A percentile compares a stretch with the other conserved stretches of the same genome.
phyloP scores from a whole-genome alignment of 2,113 vertebrate genomes.

The Mohoua ochrocephala region DNA sequence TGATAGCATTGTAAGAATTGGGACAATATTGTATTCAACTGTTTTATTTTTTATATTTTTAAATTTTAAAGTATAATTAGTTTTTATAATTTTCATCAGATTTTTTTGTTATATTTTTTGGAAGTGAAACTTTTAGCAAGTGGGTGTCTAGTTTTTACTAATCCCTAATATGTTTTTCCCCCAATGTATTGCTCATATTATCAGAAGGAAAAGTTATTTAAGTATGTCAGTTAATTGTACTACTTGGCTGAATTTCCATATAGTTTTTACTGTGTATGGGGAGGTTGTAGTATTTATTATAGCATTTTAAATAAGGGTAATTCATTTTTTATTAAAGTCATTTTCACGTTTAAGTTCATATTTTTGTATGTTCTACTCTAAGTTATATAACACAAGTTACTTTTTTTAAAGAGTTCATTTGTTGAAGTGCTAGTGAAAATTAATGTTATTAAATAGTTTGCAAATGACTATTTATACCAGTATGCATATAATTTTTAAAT shows the following conservation, averaged over 20 bases:
- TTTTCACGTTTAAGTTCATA: constrained; percentile 99
- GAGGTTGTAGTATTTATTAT: constrained; percentile 99
- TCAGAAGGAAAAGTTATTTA: constrained; percentile 98
- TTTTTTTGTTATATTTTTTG: constrained; percentile 99
- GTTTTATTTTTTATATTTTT: constrained; percentile 99
- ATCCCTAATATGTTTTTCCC: constrained; percentile 95
- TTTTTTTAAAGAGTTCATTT: constrained; percentile 99
- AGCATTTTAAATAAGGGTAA: constrained; percentile 99
- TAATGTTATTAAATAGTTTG: constrained; percentile 99
- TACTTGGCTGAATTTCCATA: constrained; percentile 99
- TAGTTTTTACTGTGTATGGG: constrained; percentile 99
- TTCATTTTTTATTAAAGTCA: constrained; percentile 99
- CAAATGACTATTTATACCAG: constrained; percentile 99
- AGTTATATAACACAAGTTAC: constrained; percentile 97
- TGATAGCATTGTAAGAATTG: constrained; percentile 99
- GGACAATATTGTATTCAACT: constrained; percentile 98
- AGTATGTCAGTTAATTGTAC: constrained; percentile 98
- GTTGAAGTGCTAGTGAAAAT: constrained; percentile 99
- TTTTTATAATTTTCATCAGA: constrained; percentile 99
- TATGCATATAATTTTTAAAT: constrained; percentile 99
- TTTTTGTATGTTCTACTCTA: constrained; percentile 99
- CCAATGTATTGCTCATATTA: constrained; percentile 99
- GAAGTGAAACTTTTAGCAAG: constrained; percentile 97
- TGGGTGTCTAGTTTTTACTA: constrained; percentile 99
- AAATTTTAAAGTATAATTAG: constrained; percentile 99